These are phyloP conservation scores for Planococcus citri DNA, from an alignment of 1,140 invertebrate genomes.

Conservation along the genomic window DNA sequence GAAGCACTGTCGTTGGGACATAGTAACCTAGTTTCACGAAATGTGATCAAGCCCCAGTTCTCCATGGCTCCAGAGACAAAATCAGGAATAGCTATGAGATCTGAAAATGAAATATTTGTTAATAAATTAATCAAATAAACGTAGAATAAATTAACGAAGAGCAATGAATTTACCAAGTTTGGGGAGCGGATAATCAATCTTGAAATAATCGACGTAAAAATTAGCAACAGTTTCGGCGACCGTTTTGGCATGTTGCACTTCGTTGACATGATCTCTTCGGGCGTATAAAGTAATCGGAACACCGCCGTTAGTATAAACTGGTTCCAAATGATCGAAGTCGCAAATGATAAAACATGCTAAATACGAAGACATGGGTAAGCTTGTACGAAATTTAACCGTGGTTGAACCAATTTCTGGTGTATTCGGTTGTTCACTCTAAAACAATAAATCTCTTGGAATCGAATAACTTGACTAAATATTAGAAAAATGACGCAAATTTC, in stretches of 20 bases:
- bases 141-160: background rate
- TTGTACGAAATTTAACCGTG: slow-evolving; percentile 57
- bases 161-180: slow-evolving; percentile 54
- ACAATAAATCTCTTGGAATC: slow-evolving; percentile 24
- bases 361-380: slow-evolving; percentile 85
- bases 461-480: slow-evolving; percentile 21
- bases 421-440: slow-evolving; percentile 34
- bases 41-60: slow-evolving; percentile 81
- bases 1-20: slow-evolving; percentile 56
- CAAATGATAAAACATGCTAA: slow-evolving; percentile 81
- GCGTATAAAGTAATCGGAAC: slow-evolving; percentile 60
- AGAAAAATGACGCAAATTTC: background rate
- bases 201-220: slow-evolving; percentile 78
- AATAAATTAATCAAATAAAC: slow-evolving; percentile 10
- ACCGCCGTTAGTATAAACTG: slow-evolving; percentile 39
- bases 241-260: slow-evolving; percentile 65
- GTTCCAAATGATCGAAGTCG: slow-evolving; percentile 57
- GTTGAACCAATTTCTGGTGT: slow-evolving; percentile 35
- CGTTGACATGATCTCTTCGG: slow-evolving; percentile 54
- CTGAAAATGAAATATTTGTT: slow-evolving; percentile 38
- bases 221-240: slow-evolving; percentile 66
- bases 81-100: slow-evolving; percentile 87
- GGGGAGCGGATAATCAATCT: slow-evolving; percentile 69
- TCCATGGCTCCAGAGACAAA: slow-evolving; percentile 93
- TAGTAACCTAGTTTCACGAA: slow-evolving; percentile 67